Evolutionary conservation across 2,888 invertebrate species (phyloP), one percentile per base, ranked within the genome.

Genomic region (Macaria notata): DNA sequence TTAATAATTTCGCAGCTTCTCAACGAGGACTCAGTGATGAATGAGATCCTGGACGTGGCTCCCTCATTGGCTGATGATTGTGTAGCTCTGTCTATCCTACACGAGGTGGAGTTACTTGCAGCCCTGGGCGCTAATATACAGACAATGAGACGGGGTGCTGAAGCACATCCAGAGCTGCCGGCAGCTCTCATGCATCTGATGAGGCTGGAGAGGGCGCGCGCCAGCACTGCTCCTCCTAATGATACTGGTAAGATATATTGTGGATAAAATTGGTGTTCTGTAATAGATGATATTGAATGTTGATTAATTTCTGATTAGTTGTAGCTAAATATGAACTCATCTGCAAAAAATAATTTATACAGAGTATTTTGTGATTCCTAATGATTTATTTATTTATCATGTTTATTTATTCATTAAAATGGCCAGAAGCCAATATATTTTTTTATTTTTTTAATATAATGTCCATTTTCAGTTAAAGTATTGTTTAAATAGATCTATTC

Each of bases 41-140:
- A 94, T 59, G 95, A 95, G 77, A 94, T 96, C 9, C 92, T 95
- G 49, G 93, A 94, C 45, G 93, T 94, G 31, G 94, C 94, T 0
- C 96, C 96, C 5, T 94, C 94, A 0, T 84, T 96, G 8, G 92
- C 91, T 1, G 93, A 94, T 39, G 96, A 96, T 77, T 94, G 95
- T 42, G 93, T 94, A 9, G 94, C 95, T 0, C 84, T 96, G 36
- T 95, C 96, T 0, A 94, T 96, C 66, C 89, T 96, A 9, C 95
- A 95, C 74, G 96, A 96, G 78, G 94, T 95, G 19, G 95, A 96
- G 70, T 82, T 96, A n/a, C 86, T 96, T 64, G 93, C 94, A 0
- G 94, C 95, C 9, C 86, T 96, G 56, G 91, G 89, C 0, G 93
- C 94, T 0, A 95, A 95, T 72, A 88, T 93, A 0, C 93, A 94